Conservation (phyloP, 2,888 invertebrate species). For the Caenorhabditis angaria region DNA sequence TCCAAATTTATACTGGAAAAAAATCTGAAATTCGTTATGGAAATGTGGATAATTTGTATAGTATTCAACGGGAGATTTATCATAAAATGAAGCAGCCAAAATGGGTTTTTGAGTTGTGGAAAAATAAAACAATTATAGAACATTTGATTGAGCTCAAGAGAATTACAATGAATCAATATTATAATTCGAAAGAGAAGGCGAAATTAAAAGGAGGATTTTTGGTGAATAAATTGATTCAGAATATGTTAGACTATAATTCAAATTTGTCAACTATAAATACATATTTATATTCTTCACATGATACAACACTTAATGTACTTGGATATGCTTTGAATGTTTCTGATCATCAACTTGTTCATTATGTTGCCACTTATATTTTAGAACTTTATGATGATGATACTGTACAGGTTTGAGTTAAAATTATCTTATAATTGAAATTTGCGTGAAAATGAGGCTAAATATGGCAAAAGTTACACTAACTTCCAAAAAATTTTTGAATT, state of each 20-base stretch:
- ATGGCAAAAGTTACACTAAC: too few species aligned
- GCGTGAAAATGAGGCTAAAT: too few species aligned
- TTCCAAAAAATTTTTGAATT: too few species aligned
- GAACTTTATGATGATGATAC: conserved; percentile 49
- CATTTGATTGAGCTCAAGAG: conserved; percentile 43
- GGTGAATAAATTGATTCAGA: conserved; percentile 30
- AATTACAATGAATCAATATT: conserved; percentile 33
- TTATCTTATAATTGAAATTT: too few species aligned
- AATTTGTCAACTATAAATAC: conserved; percentile 27
- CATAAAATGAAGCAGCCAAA: conserved; percentile 44
- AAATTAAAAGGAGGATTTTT: conserved; percentile 34
- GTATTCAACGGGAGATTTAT: conserved; percentile 47
- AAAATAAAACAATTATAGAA: conserved; percentile 40
- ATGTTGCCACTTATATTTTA: conserved; percentile 44
- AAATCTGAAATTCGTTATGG: conserved; percentile 33
- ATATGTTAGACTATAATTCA: conserved; percentile 29
- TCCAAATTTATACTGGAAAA: conserved; percentile 39
- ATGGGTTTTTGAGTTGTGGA: conserved; percentile 42
- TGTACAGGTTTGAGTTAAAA: too few species aligned
- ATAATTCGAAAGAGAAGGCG: conserved; percentile 40
- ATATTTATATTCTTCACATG: conserved; percentile 50
- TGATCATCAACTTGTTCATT: conserved; percentile 51
- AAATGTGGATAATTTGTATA: conserved; percentile 49
- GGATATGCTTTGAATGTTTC: conserved; percentile 45
- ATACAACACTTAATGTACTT: conserved; percentile 46